A percentile compares a stretch with the other conserved stretches of the same genome.
phyloP scores from a whole-genome alignment of 53 echinoderm and acorn worm genomes.

The Patiria pectinifera region DNA sequence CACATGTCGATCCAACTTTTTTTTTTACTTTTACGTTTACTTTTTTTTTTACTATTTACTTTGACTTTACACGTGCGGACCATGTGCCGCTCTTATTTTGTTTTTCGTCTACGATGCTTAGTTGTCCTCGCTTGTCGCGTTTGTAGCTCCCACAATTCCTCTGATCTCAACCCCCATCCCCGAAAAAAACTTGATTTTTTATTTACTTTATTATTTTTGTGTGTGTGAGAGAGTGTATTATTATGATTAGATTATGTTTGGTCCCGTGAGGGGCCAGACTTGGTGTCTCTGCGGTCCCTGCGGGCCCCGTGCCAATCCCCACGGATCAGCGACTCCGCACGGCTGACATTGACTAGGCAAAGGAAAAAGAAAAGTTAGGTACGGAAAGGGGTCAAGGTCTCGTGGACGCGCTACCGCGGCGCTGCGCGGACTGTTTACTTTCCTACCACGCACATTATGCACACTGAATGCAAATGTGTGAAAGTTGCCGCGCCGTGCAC shows the following conservation, averaged over 20 bases:
- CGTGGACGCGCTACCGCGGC: constrained; percentile 19
- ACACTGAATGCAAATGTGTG: constrained; percentile 59
- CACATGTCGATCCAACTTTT: constrained; percentile 15
- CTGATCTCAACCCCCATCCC: neutral
- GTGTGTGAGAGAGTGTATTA: neutral
- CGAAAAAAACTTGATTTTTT: neutral
- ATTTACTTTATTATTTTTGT: neutral
- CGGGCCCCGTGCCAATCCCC: constrained; percentile 32
- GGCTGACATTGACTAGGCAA: constrained; percentile 52
- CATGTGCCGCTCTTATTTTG: constrained; percentile 27
- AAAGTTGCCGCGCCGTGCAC: constrained; percentile 51
- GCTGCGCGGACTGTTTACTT: constrained; percentile 39
- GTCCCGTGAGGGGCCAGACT: constrained; percentile 50
- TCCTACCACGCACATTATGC: constrained; percentile 50
- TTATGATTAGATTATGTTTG: constrained; percentile 53
- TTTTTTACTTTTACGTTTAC: neutral
- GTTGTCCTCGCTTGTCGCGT: constrained; percentile 19
- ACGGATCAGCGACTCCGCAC: neutral
- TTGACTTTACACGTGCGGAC: constrained; percentile 41
- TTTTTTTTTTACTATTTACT: neutral
- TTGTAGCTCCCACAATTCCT: neutral
- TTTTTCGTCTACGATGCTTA: neutral
- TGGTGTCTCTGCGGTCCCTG: constrained; percentile 49
- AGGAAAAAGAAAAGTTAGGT: constrained; percentile 7
- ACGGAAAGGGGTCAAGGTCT: constrained; percentile 54